Evolutionary conservation across 2,797 vertebrate genomes (phyloP).

Genomic region (Echiichthys vipera): DNA sequence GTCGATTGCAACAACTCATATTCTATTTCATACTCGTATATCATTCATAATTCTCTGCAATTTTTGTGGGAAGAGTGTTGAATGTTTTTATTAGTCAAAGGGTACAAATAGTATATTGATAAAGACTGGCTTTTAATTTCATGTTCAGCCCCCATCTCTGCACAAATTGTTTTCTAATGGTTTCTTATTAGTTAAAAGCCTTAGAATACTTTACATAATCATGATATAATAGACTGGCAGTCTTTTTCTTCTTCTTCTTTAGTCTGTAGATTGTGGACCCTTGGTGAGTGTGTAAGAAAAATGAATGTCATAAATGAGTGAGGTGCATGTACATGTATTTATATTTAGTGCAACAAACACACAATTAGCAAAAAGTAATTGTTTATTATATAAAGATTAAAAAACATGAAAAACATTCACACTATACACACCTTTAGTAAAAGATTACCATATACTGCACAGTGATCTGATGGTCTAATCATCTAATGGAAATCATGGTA

Average conservation of each 20-base stretch:
- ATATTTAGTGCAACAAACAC: background rate
- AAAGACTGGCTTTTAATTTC: background rate
- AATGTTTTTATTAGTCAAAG: background rate
- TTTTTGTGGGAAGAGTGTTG: background rate
- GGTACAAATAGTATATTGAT: background rate
- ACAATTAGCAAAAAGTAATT: conserved; percentile 32
- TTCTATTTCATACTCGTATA: background rate
- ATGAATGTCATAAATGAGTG: background rate
- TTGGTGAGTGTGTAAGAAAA: no score
- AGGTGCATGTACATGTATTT: conserved; percentile 4
- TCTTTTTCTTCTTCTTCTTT: background rate
- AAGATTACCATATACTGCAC: conserved; percentile 37
- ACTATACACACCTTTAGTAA: conserved; percentile 37
- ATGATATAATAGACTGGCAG: background rate
- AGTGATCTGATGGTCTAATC: conserved; percentile 57
- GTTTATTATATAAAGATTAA: conserved; percentile 32
- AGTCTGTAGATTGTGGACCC: background rate
- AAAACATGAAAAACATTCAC: no score
- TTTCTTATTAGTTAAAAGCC: background rate
- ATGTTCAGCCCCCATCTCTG: background rate
- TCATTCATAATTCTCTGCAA: background rate
- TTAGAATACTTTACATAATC: background rate
- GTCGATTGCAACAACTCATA: background rate
- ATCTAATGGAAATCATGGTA: conserved; percentile 65
- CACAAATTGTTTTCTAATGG: background rate